These are phyloP conservation scores for Pyrgus malvae DNA, from an alignment of 2,888 invertebrate genomes.

Conservation along the genomic window DNA sequence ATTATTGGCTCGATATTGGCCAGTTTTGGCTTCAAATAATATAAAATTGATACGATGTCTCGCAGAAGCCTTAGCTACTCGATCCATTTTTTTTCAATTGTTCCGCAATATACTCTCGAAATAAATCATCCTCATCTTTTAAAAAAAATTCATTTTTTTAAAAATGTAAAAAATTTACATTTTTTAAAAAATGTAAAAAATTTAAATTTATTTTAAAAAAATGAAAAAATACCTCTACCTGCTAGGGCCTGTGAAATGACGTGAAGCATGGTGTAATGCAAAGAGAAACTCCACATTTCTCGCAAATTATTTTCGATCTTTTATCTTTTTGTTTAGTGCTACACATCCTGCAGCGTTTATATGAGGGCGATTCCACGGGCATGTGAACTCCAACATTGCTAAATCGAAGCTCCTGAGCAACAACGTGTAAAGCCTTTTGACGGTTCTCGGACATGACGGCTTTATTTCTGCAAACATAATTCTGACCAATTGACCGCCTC, in stretches of 20 bases:
- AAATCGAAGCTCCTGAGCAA: background rate
- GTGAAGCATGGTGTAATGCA: background rate
- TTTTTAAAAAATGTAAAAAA: background rate
- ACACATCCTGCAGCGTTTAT: conserved; percentile 7
- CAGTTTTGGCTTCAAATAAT: no score
- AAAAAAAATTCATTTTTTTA: no score
- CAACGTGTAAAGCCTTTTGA: conserved; percentile 4
- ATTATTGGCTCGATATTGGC: no score
- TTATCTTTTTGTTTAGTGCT: background rate
- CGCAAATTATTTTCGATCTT: background rate
- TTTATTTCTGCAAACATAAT: background rate
- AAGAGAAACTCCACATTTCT: background rate
- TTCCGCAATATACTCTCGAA: no score
- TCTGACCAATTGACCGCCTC: background rate
- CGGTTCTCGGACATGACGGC: conserved; percentile 1
- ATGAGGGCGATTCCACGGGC: background rate
- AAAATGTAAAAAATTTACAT: no score
- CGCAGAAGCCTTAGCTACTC: no score
- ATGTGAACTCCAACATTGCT: background rate
- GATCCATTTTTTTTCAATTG: no score
- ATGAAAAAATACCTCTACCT: background rate
- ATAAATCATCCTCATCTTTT: no score
- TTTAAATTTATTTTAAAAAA: background rate
- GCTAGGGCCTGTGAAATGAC: background rate
- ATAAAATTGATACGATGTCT: no score